These are phyloP conservation scores for Nomada ruficornis DNA, from an alignment of 2,888 invertebrate genomes.

Conservation along the genomic window DNA sequence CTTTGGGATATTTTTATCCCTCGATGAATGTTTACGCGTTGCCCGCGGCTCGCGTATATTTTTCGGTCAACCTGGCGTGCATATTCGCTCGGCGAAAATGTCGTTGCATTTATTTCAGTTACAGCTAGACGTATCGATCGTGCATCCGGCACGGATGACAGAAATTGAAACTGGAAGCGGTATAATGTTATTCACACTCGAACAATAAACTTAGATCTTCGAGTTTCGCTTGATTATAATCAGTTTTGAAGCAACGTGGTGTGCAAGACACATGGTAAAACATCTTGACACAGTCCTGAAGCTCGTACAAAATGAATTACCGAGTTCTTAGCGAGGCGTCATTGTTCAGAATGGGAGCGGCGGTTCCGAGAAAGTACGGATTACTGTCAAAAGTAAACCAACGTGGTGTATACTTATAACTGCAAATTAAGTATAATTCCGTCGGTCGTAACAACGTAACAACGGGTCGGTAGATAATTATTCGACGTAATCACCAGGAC, in stretches of 20 bases:
- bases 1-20: not conserved
- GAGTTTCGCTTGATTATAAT: not conserved
- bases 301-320: slow-evolving; percentile 39
- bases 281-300: slow-evolving; percentile 10
- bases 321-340: slow-evolving; percentile 37
- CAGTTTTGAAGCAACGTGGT: not conserved
- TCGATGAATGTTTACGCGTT: not conserved
- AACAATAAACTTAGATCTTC: not conserved
- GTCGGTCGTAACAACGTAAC: slow-evolving; percentile 66
- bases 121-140: no score
- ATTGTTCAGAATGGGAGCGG: slow-evolving; percentile 44
- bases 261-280: not conserved
- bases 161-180: not conserved
- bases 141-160: not conserved
- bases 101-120: not conserved
- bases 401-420: slow-evolving; percentile 60
- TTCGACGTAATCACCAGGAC: slow-evolving; percentile 60
- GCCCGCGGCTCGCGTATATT: not conserved
- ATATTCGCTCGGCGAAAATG: not conserved
- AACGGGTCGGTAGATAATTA: slow-evolving; percentile 63
- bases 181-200: not conserved
- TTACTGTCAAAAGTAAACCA: slow-evolving; percentile 69
- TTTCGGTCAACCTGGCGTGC: not conserved
- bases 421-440: slow-evolving; percentile 69
- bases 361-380: slow-evolving; percentile 59